phyloP scores from a whole-genome alignment of 2,888 invertebrate species.

The Abscondita cerata region DNA sequence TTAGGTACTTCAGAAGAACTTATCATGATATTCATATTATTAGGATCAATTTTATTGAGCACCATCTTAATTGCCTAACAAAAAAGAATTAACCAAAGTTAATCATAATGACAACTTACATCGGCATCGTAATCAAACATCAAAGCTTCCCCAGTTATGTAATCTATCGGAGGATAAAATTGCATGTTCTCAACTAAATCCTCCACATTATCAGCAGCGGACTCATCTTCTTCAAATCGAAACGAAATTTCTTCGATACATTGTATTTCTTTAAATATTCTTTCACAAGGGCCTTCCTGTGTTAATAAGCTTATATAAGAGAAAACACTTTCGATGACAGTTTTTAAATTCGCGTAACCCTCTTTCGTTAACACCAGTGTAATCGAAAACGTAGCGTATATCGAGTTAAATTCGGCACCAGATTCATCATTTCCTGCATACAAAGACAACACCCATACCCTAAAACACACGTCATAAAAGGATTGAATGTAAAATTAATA shows the following conservation, averaged over 20 bases:
- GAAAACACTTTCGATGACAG: slow-evolving; percentile 77
- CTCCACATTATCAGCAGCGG: slow-evolving; percentile 81
- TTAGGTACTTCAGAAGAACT: slow-evolving; percentile 67
- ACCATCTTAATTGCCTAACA: slow-evolving; percentile 67
- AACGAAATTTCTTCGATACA: slow-evolving; percentile 77
- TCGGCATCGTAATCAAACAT: slow-evolving; percentile 80
- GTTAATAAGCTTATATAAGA: slow-evolving; percentile 79
- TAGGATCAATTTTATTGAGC: slow-evolving; percentile 67
- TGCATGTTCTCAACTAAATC: slow-evolving; percentile 80
- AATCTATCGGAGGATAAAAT: slow-evolving; percentile 78
- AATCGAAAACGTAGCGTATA: slow-evolving; percentile 78
- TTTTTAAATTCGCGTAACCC: slow-evolving; percentile 72
- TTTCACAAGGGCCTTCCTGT: slow-evolving; percentile 69
- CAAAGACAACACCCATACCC: slow-evolving; percentile 78
- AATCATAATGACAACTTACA: slow-evolving; percentile 51
- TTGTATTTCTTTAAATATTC: slow-evolving; percentile 76
- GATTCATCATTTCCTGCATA: slow-evolving; percentile 75
- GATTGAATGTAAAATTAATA: background rate
- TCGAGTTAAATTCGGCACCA: slow-evolving; percentile 80
- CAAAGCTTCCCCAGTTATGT: slow-evolving; percentile 77
- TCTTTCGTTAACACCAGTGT: slow-evolving; percentile 78
- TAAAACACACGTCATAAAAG: slow-evolving; percentile 48
- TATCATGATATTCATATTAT: slow-evolving; percentile 74
- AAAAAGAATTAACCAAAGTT: background rate
- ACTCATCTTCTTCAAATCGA: slow-evolving; percentile 73